phyloP scores from a whole-genome alignment of 2,797 vertebrate species.

The Spondyliosoma cantharus region DNA sequence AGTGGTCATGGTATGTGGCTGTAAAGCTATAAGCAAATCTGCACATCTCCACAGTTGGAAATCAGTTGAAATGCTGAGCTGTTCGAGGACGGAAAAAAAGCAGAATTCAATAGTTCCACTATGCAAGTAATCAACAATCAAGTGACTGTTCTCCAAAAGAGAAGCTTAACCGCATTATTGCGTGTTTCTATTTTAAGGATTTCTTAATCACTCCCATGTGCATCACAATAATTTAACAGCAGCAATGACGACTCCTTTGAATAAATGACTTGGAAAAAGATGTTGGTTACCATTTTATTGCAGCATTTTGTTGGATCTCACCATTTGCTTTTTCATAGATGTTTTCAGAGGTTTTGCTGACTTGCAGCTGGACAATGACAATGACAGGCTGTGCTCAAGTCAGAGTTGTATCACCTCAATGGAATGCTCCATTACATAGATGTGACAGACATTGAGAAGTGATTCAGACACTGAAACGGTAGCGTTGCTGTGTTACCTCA shows the following conservation, averaged over 20 bases:
- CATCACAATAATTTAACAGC: constrained; percentile 57
- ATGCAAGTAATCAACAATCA: constrained; percentile 68
- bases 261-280: constrained; percentile 54
- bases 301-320: constrained; percentile 24
- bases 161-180: constrained; percentile 56
- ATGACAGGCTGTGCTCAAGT: constrained; percentile 9
- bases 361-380: constrained; percentile 33
- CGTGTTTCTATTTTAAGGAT: constrained; percentile 61
- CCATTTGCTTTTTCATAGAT: constrained; percentile 30
- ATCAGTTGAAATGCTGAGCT: constrained; percentile 56
- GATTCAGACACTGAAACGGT: constrained; percentile 35
- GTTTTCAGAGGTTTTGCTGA: constrained; percentile 45
- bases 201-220: constrained; percentile 71
- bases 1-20: constrained; percentile 47
- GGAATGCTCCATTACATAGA: constrained; percentile 40
- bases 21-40: constrained; percentile 63
- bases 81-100: constrained; percentile 53
- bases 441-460: constrained; percentile 25
- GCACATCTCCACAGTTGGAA: constrained; percentile 69
- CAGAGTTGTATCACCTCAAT: constrained; percentile 40
- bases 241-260: constrained; percentile 34
- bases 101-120: constrained; percentile 55
- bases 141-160: constrained; percentile 54
- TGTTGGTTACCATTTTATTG: constrained; percentile 33
- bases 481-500: constrained; percentile 30